Evolutionary conservation across 2,888 invertebrate genomes (phyloP).

Genomic region (Cristatella mucedo): DNA sequence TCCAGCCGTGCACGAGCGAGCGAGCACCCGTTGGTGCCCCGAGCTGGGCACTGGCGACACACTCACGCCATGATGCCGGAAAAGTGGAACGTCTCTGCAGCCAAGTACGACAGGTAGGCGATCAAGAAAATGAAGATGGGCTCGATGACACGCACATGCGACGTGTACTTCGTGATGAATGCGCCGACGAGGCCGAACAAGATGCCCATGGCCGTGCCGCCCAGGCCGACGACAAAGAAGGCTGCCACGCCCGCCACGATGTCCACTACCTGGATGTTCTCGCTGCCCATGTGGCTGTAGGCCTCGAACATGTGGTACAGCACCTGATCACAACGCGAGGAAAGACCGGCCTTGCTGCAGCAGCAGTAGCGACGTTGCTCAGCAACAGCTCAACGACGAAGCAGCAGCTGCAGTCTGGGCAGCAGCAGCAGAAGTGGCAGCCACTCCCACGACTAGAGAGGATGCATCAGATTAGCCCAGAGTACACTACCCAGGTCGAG

Average conservation of each 20-base stretch:
- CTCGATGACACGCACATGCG: slow-evolving; percentile 88
- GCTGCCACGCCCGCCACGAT: slow-evolving; percentile 67
- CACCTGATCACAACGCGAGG: slow-evolving; percentile 48
- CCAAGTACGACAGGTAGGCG: slow-evolving; percentile 89
- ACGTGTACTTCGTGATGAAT: slow-evolving; percentile 79
- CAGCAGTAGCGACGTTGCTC: too few species aligned
- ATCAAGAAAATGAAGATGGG: slow-evolving; percentile 95
- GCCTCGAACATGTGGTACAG: slow-evolving; percentile 91
- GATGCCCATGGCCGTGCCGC: slow-evolving; percentile 75
- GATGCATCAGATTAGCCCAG: too few species aligned
- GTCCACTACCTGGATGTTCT: slow-evolving; percentile 62
- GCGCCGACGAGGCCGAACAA: slow-evolving; percentile 89
- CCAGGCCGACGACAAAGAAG: slow-evolving; percentile 78
- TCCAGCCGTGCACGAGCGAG: too few species aligned
- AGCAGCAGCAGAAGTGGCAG: too few species aligned
- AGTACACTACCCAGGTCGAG: too few species aligned
- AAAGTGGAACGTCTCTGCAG: slow-evolving; percentile 94
- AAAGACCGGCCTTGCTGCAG: too few species aligned
- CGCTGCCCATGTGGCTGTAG: slow-evolving; percentile 79
- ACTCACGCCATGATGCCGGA: slow-evolving; percentile 96
- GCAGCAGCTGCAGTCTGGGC: too few species aligned
- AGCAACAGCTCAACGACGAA: too few species aligned
- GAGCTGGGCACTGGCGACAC: too few species aligned
- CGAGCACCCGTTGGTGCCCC: too few species aligned
- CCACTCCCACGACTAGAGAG: too few species aligned